These are phyloP conservation scores for Leptinotarsa juncta DNA, from an alignment of 2,888 invertebrate genomes.

Conservation along the genomic window DNA sequence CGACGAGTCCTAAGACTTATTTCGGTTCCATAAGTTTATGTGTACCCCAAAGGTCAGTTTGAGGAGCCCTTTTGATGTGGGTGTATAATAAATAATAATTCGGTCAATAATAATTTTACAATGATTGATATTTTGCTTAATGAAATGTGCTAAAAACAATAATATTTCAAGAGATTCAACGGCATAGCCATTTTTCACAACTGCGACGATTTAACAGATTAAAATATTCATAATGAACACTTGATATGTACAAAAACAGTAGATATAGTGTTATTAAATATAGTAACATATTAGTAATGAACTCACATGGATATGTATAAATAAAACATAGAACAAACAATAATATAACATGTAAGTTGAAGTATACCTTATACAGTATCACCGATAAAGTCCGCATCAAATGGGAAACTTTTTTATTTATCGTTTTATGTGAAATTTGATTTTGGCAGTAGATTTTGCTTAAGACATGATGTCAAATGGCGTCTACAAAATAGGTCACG, in stretches of 20 bases:
- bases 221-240: background rate
- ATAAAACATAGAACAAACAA: background rate
- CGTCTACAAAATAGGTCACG: no score
- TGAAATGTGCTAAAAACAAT: background rate
- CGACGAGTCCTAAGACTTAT: background rate
- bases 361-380: no score
- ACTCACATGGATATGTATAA: background rate
- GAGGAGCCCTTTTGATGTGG: no score
- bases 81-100: background rate
- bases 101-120: background rate
- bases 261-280: background rate
- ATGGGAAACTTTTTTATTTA: no score
- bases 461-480: no score
- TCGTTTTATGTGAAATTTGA: no score
- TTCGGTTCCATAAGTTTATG: no score
- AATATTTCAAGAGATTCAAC: background rate
- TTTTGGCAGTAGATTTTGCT: no score
- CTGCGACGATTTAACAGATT: background rate
- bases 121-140: no score
- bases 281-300: no score
- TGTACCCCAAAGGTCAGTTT: no score
- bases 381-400: no score
- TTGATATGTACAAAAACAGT: background rate
- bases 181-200: background rate
- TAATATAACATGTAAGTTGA: background rate